Percentiles rank a stretch among this genome's conserved stretches.
Conservation (phyloP, 2,113 vertebrate species). For the Rousettus leschenaultii region DNA sequence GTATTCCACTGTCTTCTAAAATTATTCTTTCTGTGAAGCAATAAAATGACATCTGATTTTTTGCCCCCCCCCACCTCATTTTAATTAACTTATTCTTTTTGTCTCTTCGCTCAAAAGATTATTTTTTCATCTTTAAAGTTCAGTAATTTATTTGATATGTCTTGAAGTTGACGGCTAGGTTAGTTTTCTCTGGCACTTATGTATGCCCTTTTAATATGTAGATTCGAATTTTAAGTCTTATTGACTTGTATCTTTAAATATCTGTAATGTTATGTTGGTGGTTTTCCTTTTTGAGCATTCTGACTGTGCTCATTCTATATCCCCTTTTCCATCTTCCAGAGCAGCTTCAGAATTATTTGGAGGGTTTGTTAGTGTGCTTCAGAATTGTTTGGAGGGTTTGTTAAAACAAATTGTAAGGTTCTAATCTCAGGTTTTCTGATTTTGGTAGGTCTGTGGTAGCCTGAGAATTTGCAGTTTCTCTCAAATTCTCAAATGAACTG, state of each 20-base stretch:
- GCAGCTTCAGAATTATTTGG: background rate
- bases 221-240: background rate
- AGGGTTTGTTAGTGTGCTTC: background rate
- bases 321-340: background rate
- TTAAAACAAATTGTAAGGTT: background rate
- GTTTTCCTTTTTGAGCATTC: background rate
- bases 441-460: background rate
- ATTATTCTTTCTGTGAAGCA: background rate
- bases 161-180: background rate
- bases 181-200: background rate
- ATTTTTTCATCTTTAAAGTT: background rate
- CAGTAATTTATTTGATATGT: background rate
- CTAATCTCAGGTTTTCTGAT: background rate
- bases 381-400: background rate
- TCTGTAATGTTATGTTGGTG: background rate
- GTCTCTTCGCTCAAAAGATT: background rate
- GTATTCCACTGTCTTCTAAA: background rate
- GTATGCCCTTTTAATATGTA: background rate
- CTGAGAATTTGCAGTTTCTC: background rate
- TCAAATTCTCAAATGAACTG: background rate
- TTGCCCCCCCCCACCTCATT: rapidly evolving
- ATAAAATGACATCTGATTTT: background rate
- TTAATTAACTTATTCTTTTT: constrained; percentile 1
- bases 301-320: background rate
- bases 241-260: background rate